Base-by-base conservation (phyloP, 92 coral and sea anemone genomes). In the Parazoanthus swiftii region DNA sequence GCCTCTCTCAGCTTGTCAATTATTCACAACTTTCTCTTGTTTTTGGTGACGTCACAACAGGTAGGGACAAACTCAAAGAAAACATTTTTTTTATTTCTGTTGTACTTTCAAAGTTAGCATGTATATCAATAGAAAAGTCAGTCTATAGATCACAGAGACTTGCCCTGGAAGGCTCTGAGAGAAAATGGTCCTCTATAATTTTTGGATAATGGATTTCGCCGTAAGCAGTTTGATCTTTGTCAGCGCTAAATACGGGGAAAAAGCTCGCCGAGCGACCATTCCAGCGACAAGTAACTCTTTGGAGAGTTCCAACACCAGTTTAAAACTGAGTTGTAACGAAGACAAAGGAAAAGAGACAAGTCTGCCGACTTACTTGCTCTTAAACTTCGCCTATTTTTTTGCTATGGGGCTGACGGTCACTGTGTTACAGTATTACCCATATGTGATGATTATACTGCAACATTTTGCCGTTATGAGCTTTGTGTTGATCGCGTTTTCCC, bases 181-280 rank as follows among this genome's bases (percentile, higher is more conserved):
- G 25, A 89, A 67, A 79, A 95, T 93, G 98, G 82, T 91, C 33
- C 90, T 92, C 59, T 92, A 92, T 65, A 97, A 97, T 74, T 97
- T 97, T 87, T 95, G 98, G 99, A 95, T 97, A 18, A 95, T 97
- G 99, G 99, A 97, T 81, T 89, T 88, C 6, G 89, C 94, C 0
- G 95, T 94, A 0, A 92, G 99, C 54, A 86, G 93, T 15, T 79
- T 97, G 51, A 92, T 96, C 1, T 91, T 97, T 59, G 48, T 95
- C 66, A 97, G 99, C 77, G 98, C 99, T 7, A 85, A 92, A 43
- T 92, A 93, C 75, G 99, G 98, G 38, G 95, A 97, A 18, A 92
- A 84, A 67, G 91, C 88, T 50, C 89, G 94, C 8, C 94, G 89
- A 36, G 85, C 80, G 26, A 59, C 79, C 51, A 79, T 51, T 2